phyloP scores from a whole-genome alignment of 2,888 invertebrate genomes.

The Patella depressa region DNA sequence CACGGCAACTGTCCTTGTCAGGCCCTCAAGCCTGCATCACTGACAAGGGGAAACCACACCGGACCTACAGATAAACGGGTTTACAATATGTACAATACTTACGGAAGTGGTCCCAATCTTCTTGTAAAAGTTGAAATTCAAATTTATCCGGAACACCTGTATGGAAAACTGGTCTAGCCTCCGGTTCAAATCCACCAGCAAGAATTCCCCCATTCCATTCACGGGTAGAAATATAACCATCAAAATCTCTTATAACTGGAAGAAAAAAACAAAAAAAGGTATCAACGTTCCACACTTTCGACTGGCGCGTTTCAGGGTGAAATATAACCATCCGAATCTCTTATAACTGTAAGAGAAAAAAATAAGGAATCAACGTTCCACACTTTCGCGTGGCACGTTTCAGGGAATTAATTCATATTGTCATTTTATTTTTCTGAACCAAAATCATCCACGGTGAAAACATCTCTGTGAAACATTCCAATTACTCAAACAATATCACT shows the following conservation, averaged over 20 bases:
- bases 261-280: slow-evolving; percentile 15
- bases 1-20: no score
- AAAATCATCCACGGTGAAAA: no score
- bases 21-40: no score
- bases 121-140: slow-evolving; percentile 73
- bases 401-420: not conserved
- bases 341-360: slow-evolving; percentile 70
- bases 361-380: no score
- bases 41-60: no score
- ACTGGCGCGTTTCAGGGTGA: slow-evolving; percentile 65
- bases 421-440: no score
- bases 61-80: not conserved
- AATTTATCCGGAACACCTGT: slow-evolving; percentile 75
- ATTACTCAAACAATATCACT: no score
- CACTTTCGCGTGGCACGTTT: not conserved
- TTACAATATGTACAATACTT: slow-evolving; percentile 56
- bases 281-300: no score
- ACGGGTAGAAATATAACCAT: slow-evolving; percentile 77
- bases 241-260: slow-evolving; percentile 77
- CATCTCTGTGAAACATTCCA: no score
- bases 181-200: slow-evolving; percentile 92
- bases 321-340: slow-evolving; percentile 79
- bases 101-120: slow-evolving; percentile 97
- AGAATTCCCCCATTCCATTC: slow-evolving; percentile 85
- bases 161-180: slow-evolving; percentile 91